Evolutionary conservation across 2,113 vertebrate species (phyloP).

Genomic region (pig (Sus scrofa)): DNA sequence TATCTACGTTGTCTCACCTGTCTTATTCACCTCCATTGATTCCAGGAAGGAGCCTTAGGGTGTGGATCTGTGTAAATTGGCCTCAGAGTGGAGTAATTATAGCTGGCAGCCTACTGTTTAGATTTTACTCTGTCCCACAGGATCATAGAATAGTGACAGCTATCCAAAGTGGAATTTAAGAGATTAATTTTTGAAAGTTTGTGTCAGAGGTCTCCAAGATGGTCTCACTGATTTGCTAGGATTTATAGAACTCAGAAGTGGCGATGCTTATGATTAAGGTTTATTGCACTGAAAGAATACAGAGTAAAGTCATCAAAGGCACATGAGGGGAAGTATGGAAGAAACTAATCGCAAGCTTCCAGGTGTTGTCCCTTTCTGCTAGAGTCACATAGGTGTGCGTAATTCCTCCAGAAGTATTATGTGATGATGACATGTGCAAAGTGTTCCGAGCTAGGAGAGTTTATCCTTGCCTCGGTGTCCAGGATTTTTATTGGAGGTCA

Average conservation of each 20-base stretch:
- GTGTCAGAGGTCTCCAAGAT: background rate
- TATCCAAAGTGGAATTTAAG: conserved; percentile 31
- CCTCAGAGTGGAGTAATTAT: background rate
- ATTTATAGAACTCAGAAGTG: background rate
- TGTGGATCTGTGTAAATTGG: background rate
- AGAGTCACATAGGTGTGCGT: background rate
- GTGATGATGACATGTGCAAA: background rate
- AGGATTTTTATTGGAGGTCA: background rate
- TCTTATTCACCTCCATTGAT: background rate
- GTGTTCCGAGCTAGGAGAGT: background rate
- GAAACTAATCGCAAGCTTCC: background rate
- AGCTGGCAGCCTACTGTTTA: background rate
- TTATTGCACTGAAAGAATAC: background rate
- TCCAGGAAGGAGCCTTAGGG: background rate
- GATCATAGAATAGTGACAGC: background rate
- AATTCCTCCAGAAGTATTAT: background rate
- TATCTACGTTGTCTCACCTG: background rate
- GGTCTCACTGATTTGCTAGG: background rate
- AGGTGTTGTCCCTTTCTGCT: background rate
- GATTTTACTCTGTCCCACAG: background rate
- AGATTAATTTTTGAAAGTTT: conserved; percentile 7
- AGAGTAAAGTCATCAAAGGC: background rate
- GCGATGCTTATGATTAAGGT: background rate
- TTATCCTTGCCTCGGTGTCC: background rate
- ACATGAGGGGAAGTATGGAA: background rate